Evolutionary conservation across 92 coral and sea anemone species (phyloP), one percentile per base, ranked within the genome.

Genomic region (Siderastrea radians): DNA sequence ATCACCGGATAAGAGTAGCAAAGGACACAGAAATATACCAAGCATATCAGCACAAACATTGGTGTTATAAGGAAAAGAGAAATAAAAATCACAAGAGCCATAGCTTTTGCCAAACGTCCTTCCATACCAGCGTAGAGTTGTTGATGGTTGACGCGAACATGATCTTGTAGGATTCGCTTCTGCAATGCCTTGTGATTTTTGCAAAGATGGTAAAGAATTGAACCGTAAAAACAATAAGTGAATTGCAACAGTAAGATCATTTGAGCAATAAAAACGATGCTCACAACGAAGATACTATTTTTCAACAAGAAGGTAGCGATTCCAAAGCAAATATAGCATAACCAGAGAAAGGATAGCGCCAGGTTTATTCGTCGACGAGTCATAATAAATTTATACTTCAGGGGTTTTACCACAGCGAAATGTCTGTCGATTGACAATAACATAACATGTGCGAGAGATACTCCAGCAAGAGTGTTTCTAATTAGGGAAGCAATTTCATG

Each of bases 291-390:
- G 55, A 81, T 10, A 3, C 66, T 68, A 65, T 53, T 55, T 38
- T 68, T 51, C 44, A 69, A 15, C 52, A 68, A 16, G 68, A 68
- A 54, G 65, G 74, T 44, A 51, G 45, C 38, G 65, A 69, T 46
- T 52, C 85, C 85, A 44, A 68, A 81, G 44, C 85, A 81, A 55
- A 81, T 81, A 13, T 68, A 81, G 57, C 55, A 67, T 13, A 53
- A 7, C 85, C 85, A 81, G 2, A 81, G 64, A 15, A 54, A 7
- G 13, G n/a, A 4, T 9, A 68, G 4, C 8, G 76, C 76, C 67
- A 67, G 75, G 3, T 68, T 38, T 43, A 81, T 57, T 14, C 76
- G 38, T 51, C 76, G 38, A 67, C 75, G 63, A 7, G 76, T 81
- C 44, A 81, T 58, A 45, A 81, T 68, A 46, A 43, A 1, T 55